Evolutionary conservation across 2,113 vertebrate species (phyloP), one percentile per base, ranked within the genome.

Genomic region (Mionectes macconnelli): DNA sequence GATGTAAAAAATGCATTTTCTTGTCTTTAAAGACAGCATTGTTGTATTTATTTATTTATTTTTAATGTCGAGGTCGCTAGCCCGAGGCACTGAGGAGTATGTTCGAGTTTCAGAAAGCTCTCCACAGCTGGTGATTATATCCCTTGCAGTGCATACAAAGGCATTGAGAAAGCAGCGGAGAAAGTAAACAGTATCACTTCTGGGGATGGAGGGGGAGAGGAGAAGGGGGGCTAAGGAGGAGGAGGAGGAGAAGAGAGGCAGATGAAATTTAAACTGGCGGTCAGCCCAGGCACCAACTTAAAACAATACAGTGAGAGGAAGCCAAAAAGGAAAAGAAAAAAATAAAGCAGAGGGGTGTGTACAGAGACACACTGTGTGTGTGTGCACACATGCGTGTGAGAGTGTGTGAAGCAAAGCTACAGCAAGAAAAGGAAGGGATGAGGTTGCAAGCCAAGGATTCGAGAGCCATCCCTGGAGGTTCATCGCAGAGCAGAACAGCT

Each of bases 181-280:
- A 97, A 97, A 97, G 97, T 97, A 97, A 97, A 97, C 97, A 97
- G 93, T 97, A 97, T 97, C 97, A 97, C 96, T 97, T 97, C 94
- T 97, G 97, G 95, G 86, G 92, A 95, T 93, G 86, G 37, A 81
- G 60, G 76, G 33, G 73, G 84, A 60, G 66, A 84, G 56, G 19
- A 72, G 56, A 39, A 62, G 87, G 76, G 56, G 59, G 62, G 57
- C 40, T 82, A 27, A 59, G 40, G 52, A 60, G 35, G 35, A 66
- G 56, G 31, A 75, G 69, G 47, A 86, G 28, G 45, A 94, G 82
- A 83, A 70, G 80, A 82, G 90, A 84, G 50, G 93, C 94, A 96
- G 90, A 77, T 95, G 94, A 97, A 90, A 94, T 96, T 83, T 64
- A 94, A 97, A 90, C 96, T 95, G 98, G 96, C 89, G 2, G n/a